Evolutionary conservation across 2,888 invertebrate species (phyloP).

Genomic region (Argynnis bischoffii): DNA sequence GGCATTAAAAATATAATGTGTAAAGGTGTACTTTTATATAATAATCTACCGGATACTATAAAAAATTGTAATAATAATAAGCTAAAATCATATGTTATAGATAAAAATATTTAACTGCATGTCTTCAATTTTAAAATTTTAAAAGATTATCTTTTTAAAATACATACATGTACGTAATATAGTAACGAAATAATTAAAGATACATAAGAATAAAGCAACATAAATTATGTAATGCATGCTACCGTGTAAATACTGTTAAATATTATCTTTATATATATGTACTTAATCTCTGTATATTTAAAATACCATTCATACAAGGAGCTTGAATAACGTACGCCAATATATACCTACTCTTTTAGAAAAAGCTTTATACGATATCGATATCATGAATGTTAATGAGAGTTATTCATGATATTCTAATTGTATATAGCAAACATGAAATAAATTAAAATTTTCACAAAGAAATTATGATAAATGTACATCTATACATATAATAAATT

Average conservation of each 20-base stretch:
- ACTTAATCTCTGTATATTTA: not conserved
- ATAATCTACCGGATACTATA: no score
- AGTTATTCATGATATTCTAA: slow-evolving; percentile 9
- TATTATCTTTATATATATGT: not conserved
- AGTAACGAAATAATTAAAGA: no score
- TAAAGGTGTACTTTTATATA: no score
- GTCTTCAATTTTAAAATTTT: no score
- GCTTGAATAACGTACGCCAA: not conserved
- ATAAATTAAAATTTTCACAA: not conserved
- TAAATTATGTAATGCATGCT: not conserved
- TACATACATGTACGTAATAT: no score
- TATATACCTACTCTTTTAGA: slow-evolving; percentile 9
- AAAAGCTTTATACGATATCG: slow-evolving; percentile 14
- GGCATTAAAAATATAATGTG: no score
- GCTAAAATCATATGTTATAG: no score
- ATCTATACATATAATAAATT: no score
- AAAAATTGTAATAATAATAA: no score
- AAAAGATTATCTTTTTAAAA: no score
- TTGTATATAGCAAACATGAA: not conserved
- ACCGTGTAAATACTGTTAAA: not conserved
- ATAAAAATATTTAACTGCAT: no score
- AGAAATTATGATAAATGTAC: not conserved
- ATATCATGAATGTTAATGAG: slow-evolving; percentile 19
- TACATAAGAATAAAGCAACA: no score
- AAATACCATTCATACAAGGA: not conserved